These are phyloP conservation scores for Baronia brevicornis DNA, from an alignment of 2,888 invertebrate species.

Conservation along the genomic window DNA sequence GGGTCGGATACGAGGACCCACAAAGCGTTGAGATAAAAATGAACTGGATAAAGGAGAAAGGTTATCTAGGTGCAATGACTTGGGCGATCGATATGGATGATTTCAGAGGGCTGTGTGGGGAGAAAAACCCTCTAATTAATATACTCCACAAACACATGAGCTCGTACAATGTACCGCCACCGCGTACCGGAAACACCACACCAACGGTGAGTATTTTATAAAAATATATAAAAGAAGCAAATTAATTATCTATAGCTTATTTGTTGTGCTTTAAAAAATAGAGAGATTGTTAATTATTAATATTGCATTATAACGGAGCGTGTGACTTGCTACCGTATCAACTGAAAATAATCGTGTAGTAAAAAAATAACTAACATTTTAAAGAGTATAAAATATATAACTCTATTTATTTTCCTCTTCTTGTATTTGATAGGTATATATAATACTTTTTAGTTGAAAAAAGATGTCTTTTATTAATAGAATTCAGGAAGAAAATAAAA, in stretches of 20 bases:
- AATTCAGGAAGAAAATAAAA: slow-evolving; percentile 7
- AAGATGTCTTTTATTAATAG: too few species aligned
- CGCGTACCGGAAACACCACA: slow-evolving; percentile 77
- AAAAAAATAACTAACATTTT: too few species aligned
- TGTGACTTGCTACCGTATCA: too few species aligned
- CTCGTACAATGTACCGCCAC: slow-evolving; percentile 80
- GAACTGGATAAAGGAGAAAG: slow-evolving; percentile 89
- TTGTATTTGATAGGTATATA: too few species aligned
- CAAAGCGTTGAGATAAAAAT: slow-evolving; percentile 90
- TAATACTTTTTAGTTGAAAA: too few species aligned
- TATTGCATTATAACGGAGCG: too few species aligned
- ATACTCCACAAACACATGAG: slow-evolving; percentile 84
- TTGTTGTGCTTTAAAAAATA: slow-evolving; percentile 4
- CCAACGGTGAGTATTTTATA: slow-evolving; percentile 75
- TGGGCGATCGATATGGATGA: slow-evolving; percentile 97
- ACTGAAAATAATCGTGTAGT: too few species aligned
- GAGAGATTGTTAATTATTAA: too few species aligned
- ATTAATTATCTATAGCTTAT: slow-evolving; percentile 4
- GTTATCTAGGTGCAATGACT: slow-evolving; percentile 89
- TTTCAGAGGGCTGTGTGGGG: slow-evolving; percentile 88
- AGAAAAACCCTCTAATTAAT: slow-evolving; percentile 83
- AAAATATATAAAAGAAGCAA: slow-evolving; percentile 10
- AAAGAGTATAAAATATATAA: too few species aligned
- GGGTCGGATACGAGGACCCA: slow-evolving; percentile 93
- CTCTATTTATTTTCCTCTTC: too few species aligned